Conservation (phyloP, 2,888 invertebrate genomes). For the Nebria salina region DNA sequence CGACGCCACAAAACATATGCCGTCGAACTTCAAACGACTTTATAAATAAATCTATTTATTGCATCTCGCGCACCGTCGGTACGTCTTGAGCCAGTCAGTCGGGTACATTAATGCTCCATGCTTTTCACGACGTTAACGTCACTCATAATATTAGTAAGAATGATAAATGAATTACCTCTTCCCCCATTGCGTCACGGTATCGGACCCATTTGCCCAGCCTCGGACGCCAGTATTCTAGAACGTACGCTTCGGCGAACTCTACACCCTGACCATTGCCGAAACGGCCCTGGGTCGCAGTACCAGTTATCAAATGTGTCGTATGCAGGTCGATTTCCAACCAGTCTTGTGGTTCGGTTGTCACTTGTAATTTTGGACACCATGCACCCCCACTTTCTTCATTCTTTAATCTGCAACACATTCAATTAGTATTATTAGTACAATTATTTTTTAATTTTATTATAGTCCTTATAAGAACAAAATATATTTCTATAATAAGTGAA, state of each 20-base stretch:
- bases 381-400: conserved; percentile 87
- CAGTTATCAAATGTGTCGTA: conserved; percentile 82
- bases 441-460: neutral
- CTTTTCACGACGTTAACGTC: conserved; percentile 14
- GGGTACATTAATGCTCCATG: conserved; percentile 18
- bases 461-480: too few species aligned
- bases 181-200: conserved; percentile 76
- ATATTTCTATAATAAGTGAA: too few species aligned
- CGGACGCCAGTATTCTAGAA: conserved; percentile 86
- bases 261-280: conserved; percentile 92
- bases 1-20: conserved; percentile 4
- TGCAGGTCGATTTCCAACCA: conserved; percentile 85
- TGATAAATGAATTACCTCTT: conserved; percentile 68
- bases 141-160: conserved; percentile 22
- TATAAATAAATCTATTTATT: conserved; percentile 34
- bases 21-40: conserved; percentile 26
- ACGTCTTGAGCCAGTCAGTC: conserved; percentile 16
- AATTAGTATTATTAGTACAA: conserved; percentile 16
- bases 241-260: conserved; percentile 86
- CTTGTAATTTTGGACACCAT: conserved; percentile 89
- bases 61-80: conserved; percentile 9
- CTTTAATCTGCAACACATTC: conserved; percentile 72
- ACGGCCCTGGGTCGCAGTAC: conserved; percentile 84
- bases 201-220: conserved; percentile 83
- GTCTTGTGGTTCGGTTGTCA: conserved; percentile 79